Conservation (phyloP, 1,140 invertebrate genomes). For the Reticulitermes speratus region DNA sequence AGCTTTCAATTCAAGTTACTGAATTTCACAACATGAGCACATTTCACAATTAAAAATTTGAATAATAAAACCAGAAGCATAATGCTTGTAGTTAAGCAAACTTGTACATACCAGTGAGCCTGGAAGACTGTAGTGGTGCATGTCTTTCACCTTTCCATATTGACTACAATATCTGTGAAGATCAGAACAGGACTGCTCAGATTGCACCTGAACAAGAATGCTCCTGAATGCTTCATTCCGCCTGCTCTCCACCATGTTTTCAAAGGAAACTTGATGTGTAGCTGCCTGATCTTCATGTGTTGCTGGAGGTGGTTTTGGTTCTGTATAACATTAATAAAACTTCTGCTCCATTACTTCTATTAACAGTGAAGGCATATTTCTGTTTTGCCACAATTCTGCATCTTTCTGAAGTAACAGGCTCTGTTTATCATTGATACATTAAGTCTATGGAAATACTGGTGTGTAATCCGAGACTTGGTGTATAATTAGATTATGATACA, state of each 20-base stretch:
- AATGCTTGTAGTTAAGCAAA: neutral
- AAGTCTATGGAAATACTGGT: neutral
- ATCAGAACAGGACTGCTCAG: slow-evolving; percentile 40
- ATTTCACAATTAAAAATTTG: too few relatives aligned
- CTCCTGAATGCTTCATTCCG: slow-evolving; percentile 59
- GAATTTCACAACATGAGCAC: too few relatives aligned
- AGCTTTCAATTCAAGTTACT: too few relatives aligned
- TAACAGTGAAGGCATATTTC: neutral
- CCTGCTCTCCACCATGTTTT: slow-evolving; percentile 44
- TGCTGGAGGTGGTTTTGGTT: neutral
- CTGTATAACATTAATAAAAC: neutral
- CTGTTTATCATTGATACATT: too few relatives aligned
- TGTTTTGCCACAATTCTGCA: too few relatives aligned
- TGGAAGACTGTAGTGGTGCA: slow-evolving; percentile 41
- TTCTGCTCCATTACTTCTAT: too few relatives aligned
- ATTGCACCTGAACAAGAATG: slow-evolving; percentile 44
- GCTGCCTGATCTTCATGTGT: neutral
- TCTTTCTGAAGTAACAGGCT: too few relatives aligned
- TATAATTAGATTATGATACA: too few relatives aligned
- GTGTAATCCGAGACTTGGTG: too few relatives aligned
- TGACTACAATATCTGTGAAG: slow-evolving; percentile 40
- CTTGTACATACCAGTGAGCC: neutral
- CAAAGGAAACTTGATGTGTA: slow-evolving; percentile 38
- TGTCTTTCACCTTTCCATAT: slow-evolving; percentile 41
- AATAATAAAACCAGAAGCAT: neutral